Percentiles rank a stretch among this genome's conserved stretches.
Conservation (phyloP, 1,140 invertebrate genomes). For the Drosophila funebris region DNA sequence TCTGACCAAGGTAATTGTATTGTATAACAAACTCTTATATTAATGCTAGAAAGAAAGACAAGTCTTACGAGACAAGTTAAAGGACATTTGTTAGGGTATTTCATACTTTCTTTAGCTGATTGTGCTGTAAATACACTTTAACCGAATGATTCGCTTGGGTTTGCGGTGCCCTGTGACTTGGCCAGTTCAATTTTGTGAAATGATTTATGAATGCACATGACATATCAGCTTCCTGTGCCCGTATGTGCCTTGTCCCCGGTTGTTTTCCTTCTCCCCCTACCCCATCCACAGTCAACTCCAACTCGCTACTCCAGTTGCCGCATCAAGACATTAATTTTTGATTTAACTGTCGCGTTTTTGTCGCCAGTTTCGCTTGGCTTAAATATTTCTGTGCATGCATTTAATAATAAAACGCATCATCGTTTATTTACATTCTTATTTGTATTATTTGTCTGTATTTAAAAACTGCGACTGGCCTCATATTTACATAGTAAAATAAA, state of each 20-base stretch:
- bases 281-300: not conserved
- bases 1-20: too few relatives aligned
- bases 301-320: constrained; percentile 45
- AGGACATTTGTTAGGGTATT: too few relatives aligned
- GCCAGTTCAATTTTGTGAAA: constrained; percentile 62
- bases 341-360: constrained; percentile 39
- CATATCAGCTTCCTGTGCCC: constrained; percentile 72
- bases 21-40: too few relatives aligned
- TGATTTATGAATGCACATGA: constrained; percentile 81
- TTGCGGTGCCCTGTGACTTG: constrained; percentile 46
- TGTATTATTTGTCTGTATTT: constrained; percentile 31
- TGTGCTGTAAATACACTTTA: constrained; percentile 50
- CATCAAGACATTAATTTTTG: constrained; percentile 73
- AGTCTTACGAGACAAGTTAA: too few relatives aligned
- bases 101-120: constrained; percentile 21
- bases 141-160: constrained; percentile 48
- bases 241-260: too few relatives aligned
- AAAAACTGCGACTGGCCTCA: constrained; percentile 17
- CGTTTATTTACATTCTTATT: constrained; percentile 21
- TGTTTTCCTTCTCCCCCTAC: constrained; percentile 20
- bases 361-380: constrained; percentile 53
- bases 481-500: constrained; percentile 20
- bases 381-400: constrained; percentile 33
- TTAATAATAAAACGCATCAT: constrained; percentile 14
- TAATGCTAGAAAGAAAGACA: too few relatives aligned